These are phyloP conservation scores for Microcebus murinus DNA, from an alignment of 2,113 vertebrate species.

Conservation along the genomic window DNA sequence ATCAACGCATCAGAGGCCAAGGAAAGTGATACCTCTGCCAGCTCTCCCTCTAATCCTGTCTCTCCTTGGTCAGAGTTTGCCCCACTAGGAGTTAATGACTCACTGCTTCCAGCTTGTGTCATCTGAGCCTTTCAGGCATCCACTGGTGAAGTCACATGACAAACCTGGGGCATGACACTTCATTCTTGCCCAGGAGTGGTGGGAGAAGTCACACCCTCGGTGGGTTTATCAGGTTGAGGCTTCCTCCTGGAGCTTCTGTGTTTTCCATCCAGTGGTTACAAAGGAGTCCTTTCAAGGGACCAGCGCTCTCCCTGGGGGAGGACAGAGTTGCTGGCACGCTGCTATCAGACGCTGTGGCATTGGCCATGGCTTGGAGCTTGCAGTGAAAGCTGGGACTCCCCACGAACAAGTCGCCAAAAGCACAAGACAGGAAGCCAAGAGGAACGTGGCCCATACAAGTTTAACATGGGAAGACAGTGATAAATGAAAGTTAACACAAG, in stretches of 20 bases:
- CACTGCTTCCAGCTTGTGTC: background rate
- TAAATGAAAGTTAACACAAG: background rate
- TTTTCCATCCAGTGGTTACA: background rate
- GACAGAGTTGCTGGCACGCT: accelerated
- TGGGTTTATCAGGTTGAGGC: accelerated
- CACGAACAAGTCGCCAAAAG: background rate
- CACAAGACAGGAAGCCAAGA: background rate
- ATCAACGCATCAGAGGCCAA: background rate
- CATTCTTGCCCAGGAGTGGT: background rate
- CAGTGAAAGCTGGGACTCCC: background rate
- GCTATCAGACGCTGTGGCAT: background rate
- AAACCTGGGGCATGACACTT: accelerated
- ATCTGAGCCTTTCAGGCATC: background rate
- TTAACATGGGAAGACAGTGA: background rate
- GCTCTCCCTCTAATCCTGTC: too few relatives aligned
- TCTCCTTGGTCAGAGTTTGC: background rate
- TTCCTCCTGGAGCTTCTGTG: background rate
- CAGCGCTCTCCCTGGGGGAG: accelerated
- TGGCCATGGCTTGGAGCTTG: background rate
- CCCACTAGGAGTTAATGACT: background rate
- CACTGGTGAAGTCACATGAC: accelerated
- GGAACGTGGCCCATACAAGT: background rate
- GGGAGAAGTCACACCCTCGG: background rate
- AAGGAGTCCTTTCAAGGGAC: background rate
- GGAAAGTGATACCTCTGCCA: background rate